Base-by-base conservation (phyloP, 2,888 invertebrate genomes). In the Eutolmus rufibarbis region DNA sequence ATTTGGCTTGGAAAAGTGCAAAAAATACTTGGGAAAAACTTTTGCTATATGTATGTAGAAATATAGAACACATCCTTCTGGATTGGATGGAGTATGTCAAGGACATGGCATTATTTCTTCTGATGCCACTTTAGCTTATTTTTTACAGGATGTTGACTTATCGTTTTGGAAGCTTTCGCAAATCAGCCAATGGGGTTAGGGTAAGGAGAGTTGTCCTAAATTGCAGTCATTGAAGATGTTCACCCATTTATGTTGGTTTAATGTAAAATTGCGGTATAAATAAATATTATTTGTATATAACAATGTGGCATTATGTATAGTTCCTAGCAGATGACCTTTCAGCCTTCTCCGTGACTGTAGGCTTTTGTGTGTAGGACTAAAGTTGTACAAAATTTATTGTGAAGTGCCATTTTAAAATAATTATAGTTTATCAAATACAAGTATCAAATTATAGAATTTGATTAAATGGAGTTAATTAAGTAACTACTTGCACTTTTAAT, bases 141-240 rank as follows among this genome's bases (percentile, higher is more conserved):
- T 84, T 66, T 74, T 66, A 74, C 57, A 19, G 74, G 57, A 84
- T 84, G 84, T 84, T 84, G 84, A 84, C 84, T 84, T 66, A 84
- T 37, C 23, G 84, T 16, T 84, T 34, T 19, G 19, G 46, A 56
- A 46, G 51, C 46, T 12, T 56, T 31, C 23, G 14, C 43, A 81
- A 81, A 81, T 78, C 23, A 81, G n/a, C 34, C 34, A 37, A 66
- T 1, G 66, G 66, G 28, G 66, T 28, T 66, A 66, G 66, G 31
- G 77, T n/a, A 19, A 3, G 31, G 56, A 56, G 16, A 56, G 16
- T 19, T 81, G 28, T 31, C 51, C 81, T 34, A 56, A 81, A 81
- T 81, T 81, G 81, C 56, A 81, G n/a, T 46, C 51, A 81, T 56
- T 81, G 81, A 51, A 34, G 28, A 81, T 56, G 23, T 81, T 81